Conservation (phyloP, 2,797 vertebrate species). For the Botia kubotai region DNA sequence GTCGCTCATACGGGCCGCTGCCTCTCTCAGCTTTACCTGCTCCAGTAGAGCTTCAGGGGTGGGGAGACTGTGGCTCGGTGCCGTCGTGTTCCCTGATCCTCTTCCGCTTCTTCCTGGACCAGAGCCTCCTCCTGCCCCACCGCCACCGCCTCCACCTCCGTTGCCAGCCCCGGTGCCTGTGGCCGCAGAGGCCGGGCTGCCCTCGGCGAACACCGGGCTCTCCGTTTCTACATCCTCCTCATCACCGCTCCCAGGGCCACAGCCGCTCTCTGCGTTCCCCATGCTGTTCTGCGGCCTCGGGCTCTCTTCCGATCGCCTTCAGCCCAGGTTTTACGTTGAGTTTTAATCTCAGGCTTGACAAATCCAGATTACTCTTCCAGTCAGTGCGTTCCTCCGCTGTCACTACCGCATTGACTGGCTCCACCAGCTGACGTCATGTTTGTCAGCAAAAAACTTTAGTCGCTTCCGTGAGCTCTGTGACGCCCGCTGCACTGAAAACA, state of each 20-base stretch:
- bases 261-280: constrained; percentile 89
- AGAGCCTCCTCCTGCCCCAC: constrained; percentile 60
- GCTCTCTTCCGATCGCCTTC: constrained; percentile 57
- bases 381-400: constrained; percentile 57
- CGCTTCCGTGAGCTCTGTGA: constrained; percentile 11
- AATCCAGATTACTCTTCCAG: constrained; percentile 70
- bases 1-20: constrained; percentile 89
- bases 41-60: constrained; percentile 85
- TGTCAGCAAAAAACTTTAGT: constrained; percentile 57
- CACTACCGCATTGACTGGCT: constrained; percentile 81
- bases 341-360: constrained; percentile 58
- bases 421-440: constrained; percentile 60
- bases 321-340: constrained; percentile 63
- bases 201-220: constrained; percentile 79
- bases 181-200: constrained; percentile 80
- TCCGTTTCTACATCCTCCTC: constrained; percentile 83
- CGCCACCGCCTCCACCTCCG: constrained; percentile 56
- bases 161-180: constrained; percentile 57
- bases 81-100: constrained; percentile 66
- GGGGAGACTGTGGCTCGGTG: constrained; percentile 77
- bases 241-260: constrained; percentile 82
- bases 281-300: constrained; percentile 69
- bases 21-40: constrained; percentile 90
- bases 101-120: constrained; percentile 70
- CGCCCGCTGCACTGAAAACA: background rate